These are phyloP conservation scores for Diadema setosum DNA, from an alignment of 35 echinoderm and acorn worm genomes.

Conservation along the genomic window DNA sequence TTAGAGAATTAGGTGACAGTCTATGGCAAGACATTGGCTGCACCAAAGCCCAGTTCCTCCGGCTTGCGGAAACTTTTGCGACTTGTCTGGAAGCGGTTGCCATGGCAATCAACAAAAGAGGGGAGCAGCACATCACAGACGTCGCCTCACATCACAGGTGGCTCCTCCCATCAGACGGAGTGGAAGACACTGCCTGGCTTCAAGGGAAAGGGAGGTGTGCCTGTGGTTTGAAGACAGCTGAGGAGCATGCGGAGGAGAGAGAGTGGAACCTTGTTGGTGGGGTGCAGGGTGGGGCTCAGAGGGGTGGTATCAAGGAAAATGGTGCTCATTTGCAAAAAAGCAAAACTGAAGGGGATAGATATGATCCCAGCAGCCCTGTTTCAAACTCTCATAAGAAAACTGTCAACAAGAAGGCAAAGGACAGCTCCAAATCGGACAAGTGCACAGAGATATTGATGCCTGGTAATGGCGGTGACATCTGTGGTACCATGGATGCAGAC, in stretches of 20 bases:
- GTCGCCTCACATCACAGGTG: not conserved
- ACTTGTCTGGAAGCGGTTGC: slow-evolving; percentile 8
- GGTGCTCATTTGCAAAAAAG: not conserved
- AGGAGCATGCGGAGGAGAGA: not conserved
- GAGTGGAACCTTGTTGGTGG: not conserved
- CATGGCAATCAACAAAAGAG: not conserved
- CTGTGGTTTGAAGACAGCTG: slow-evolving; percentile 38
- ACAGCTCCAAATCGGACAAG: not conserved
- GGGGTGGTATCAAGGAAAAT: not conserved
- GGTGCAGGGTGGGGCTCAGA: not conserved
- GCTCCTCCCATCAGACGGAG: not conserved
- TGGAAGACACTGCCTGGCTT: slow-evolving; percentile 25
- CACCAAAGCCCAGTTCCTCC: not conserved
- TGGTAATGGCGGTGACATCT: not conserved
- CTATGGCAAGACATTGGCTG: slow-evolving; percentile 15
- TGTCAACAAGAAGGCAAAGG: not conserved
- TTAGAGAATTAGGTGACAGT: not conserved
- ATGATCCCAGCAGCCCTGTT: not conserved
- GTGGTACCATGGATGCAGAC: not conserved
- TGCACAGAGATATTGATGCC: not conserved
- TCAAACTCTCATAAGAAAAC: not conserved
- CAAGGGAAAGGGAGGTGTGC: not conserved
- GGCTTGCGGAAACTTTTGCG: slow-evolving; percentile 12
- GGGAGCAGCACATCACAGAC: slow-evolving; percentile 20
- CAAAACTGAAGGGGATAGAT: not conserved